These are phyloP conservation scores for Oscheius onirici DNA, from an alignment of 2,888 invertebrate genomes.

Conservation along the genomic window DNA sequence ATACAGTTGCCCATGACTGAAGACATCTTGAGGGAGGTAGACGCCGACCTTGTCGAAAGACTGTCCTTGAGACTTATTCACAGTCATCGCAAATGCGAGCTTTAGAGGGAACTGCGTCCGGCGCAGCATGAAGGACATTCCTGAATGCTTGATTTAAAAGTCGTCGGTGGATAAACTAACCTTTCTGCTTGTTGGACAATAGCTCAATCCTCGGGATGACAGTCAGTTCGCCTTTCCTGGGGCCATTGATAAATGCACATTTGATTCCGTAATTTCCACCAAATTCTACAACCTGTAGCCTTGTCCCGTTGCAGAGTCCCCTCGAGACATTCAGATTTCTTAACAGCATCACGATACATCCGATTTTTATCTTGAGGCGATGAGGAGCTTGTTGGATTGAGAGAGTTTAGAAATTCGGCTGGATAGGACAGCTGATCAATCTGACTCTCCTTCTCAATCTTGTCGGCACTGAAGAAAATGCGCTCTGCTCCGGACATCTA, in stretches of 20 bases:
- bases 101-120: neutral
- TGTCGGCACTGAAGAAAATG: neutral
- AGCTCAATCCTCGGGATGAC: neutral
- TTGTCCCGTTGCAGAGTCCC: neutral
- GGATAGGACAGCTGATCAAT: neutral
- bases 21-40: conserved; percentile 40
- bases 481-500: too few relatives aligned
- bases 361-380: neutral
- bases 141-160: neutral
- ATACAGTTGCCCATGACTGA: conserved; percentile 67
- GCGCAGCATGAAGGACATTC: neutral
- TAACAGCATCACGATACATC: conserved; percentile 4
- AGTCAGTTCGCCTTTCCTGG: neutral
- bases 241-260: neutral
- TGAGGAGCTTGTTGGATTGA: conserved; percentile 34
- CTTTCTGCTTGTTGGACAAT: too few relatives aligned
- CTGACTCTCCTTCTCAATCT: neutral
- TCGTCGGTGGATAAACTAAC: too few relatives aligned
- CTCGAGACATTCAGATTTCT: neutral
- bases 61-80: conserved; percentile 70
- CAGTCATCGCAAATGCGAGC: conserved; percentile 65
- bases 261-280: neutral
- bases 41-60: conserved; percentile 46
- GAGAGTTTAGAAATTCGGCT: conserved; percentile 22
- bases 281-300: neutral